Evolutionary conservation across 2,888 invertebrate genomes (phyloP), one percentile per base, ranked within the genome.

Genomic region (Didymodactylos carnosus): DNA sequence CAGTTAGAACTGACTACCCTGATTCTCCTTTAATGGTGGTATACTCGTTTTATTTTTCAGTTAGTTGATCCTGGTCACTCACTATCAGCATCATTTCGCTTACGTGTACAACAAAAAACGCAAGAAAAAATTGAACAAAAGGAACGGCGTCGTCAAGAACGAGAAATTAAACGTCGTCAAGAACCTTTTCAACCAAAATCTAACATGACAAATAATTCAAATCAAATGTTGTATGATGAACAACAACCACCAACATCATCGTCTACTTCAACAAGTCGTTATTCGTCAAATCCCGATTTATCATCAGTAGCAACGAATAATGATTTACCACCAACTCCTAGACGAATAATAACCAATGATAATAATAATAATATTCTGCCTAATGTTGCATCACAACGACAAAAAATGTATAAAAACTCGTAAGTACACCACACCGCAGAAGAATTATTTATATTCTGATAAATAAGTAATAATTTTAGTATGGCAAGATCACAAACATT

Each of bases 101-200:
- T 41, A 41, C 74, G 74, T 69, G n/a, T 74, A 27, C 71, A 51
- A 41, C 74, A 71, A 43, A 74, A 74, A 72, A 74, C 74, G 14
- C 71, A 70, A 46, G 74, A 74, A 72, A 71, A 69, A 46, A 69
- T 69, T 27, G 74, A 74, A 27, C 62, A 72, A 46, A 53, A 72
- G 35, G 53, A 41, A n/a, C 51, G 41, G 23, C 40, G 53, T n/a
- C 62, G 62, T 35, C 62, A 62, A 62, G 62, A 27, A 35, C 62
- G 62, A 35, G 62, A 62, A 62, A 62, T 35, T 62, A 29, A 35
- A 35, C n/a, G n/a, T 29, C 62, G 19, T 19, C 27, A 62, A 29
- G 29, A 62, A 6, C 35, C 19, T 19, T n/a, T n/a, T n/a, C n/a
- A n/a, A n/a, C n/a, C n/a, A n/a, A n/a, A n/a, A n/a, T n/a, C n/a